phyloP scores from a whole-genome alignment of 2,113 vertebrate genomes.

The Leptocoma aspasia region DNA sequence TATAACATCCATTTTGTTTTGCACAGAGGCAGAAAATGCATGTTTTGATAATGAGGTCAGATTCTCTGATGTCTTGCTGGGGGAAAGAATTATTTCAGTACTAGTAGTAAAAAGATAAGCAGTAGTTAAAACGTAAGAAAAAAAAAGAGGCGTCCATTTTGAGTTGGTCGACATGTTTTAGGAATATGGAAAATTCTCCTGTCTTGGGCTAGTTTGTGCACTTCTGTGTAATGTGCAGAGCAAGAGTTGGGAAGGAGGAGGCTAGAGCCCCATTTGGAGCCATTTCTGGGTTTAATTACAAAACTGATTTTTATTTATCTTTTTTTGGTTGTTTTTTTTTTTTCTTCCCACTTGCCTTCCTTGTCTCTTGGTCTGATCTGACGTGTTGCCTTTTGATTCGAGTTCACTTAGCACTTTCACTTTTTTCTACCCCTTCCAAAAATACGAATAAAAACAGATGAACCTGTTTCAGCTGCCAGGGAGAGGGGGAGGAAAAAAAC shows the following conservation, averaged over 20 bases:
- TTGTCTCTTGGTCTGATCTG: slow-evolving; percentile 80
- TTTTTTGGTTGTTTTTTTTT: too few species aligned
- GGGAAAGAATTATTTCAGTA: slow-evolving; percentile 17
- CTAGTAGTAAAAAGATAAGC: slow-evolving; percentile 37
- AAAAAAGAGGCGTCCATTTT: slow-evolving; percentile 91
- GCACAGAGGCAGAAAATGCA: slow-evolving; percentile 50
- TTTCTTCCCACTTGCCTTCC: slow-evolving; percentile 64
- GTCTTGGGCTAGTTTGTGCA: slow-evolving; percentile 56
- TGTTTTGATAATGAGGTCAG: slow-evolving; percentile 31
- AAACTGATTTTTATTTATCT: slow-evolving; percentile 47
- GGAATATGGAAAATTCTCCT: slow-evolving; percentile 74
- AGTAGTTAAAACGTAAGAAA: slow-evolving; percentile 57
- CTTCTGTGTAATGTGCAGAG: slow-evolving; percentile 27
- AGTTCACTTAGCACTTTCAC: slow-evolving; percentile 74
- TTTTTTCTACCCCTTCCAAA: slow-evolving; percentile 36
- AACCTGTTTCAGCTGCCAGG: neutral
- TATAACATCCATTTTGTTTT: slow-evolving; percentile 58
- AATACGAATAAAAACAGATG: slow-evolving; percentile 9
- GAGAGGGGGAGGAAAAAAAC: neutral
- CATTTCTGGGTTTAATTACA: slow-evolving; percentile 24
- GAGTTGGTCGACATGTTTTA: slow-evolving; percentile 92
- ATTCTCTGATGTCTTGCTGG: slow-evolving; percentile 24
- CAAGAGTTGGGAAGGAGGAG: slow-evolving; percentile 34
- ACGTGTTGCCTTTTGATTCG: slow-evolving; percentile 75
- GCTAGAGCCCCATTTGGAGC: slow-evolving; percentile 4